Base-by-base conservation (phyloP, 2,888 invertebrate genomes). In the Hermaeophaga mercurialis region DNA sequence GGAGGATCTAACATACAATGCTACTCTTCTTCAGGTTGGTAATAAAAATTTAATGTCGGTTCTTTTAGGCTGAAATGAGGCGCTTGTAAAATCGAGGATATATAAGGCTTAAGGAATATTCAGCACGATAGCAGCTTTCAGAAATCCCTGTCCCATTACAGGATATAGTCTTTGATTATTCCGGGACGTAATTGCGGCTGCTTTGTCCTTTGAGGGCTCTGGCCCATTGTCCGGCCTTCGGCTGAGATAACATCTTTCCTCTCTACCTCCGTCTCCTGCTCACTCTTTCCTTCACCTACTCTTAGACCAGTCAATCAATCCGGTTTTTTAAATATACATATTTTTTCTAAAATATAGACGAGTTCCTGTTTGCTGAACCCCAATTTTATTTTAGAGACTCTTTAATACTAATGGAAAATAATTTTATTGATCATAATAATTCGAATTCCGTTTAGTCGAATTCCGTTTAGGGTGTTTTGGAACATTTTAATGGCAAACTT, bases 131-230 rank as follows among this genome's bases (percentile, higher is more conserved):
- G 53, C 52, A 45, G 52, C 54, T 57, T 47, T 54, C 59, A 66
- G 62, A 68, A 69, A 66, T 70, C 67, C 66, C 68, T 60, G 69
- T 69, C 70, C 73, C 71, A 73, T 73, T 73, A 72, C 73, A 70
- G 73, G 73, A 73, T 71, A 72, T 72, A 72, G 73, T 71, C 73
- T 75, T 74, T 75, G 74, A 75, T 75, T 75, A 75, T 75, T 73
- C 72, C 68, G 60, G 54, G 66, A 66, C 70, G 75, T 75, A 75
- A 75, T 75, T 74, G 75, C 73, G 71, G 72, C 68, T 63, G 71
- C 73, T 74, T 73, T 75, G 74, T 74, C 73, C 73, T 71, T 72
- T 73, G 71, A 74, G 69, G 68, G 64, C 66, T 61, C 64, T 60
- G 66, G 65, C 67, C 73, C 68, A 75, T 75, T 74, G 74, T 74